A percentile compares a stretch with the other conserved stretches of the same genome.
phyloP scores from a whole-genome alignment of 2,113 vertebrate species.

The Clarias magur region DNA sequence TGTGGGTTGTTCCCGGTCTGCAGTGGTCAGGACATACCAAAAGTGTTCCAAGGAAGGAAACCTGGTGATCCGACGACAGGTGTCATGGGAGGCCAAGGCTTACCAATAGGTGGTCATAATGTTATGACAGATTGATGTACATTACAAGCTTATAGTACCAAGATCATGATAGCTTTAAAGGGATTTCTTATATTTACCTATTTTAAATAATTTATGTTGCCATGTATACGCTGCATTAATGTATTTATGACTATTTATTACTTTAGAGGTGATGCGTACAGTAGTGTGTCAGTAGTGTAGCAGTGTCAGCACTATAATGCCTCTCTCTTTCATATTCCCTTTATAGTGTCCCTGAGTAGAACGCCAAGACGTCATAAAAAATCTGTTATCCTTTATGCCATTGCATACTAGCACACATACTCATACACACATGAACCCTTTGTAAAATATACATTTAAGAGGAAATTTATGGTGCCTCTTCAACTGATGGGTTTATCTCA shows the following conservation, averaged over 20 bases:
- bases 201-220: background rate
- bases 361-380: slow-evolving; percentile 61
- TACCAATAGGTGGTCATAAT: too few relatives aligned
- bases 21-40: too few relatives aligned
- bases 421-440: slow-evolving; percentile 40
- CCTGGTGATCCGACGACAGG: too few relatives aligned
- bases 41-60: too few relatives aligned
- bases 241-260: background rate
- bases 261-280: background rate
- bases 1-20: too few relatives aligned
- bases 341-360: slow-evolving; percentile 55
- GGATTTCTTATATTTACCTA: background rate
- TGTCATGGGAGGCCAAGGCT: too few relatives aligned
- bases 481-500: slow-evolving; percentile 51
- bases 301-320: slow-evolving; percentile 3
- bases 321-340: slow-evolving; percentile 27
- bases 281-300: background rate
- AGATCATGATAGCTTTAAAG: background rate
- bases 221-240: background rate
- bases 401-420: background rate
- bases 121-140: too few relatives aligned
- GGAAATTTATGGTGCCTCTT: slow-evolving; percentile 50
- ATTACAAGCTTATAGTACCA: background rate
- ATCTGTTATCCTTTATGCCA: slow-evolving; percentile 46
- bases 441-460: slow-evolving; percentile 60